Evolutionary conservation across 2,888 invertebrate genomes (phyloP).

Genomic region (Perizoma flavofasciatum): DNA sequence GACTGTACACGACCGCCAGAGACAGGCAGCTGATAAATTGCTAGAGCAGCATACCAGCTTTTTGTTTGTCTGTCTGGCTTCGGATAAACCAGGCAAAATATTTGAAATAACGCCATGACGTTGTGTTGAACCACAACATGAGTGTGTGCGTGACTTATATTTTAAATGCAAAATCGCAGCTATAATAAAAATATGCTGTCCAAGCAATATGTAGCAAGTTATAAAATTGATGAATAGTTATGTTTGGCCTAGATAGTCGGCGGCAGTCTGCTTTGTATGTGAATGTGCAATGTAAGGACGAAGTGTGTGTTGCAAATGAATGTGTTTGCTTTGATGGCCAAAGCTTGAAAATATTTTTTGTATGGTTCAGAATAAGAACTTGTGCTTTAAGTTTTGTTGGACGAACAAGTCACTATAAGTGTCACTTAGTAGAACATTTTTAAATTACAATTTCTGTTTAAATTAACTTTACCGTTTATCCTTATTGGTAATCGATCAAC

Average conservation of each 20-base stretch:
- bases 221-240: too few relatives aligned
- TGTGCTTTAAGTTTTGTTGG: slow-evolving; percentile 56
- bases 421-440: slow-evolving; percentile 54
- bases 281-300: slow-evolving; percentile 1
- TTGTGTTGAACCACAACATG: too few relatives aligned
- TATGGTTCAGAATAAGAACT: slow-evolving; percentile 42
- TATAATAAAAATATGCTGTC: too few relatives aligned
- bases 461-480: slow-evolving; percentile 5
- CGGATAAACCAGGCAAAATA: too few relatives aligned
- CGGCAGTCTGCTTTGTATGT: slow-evolving; percentile 6
- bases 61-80: too few relatives aligned
- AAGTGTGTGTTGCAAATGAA: slow-evolving; percentile 43
- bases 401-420: slow-evolving; percentile 68
- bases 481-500: slow-evolving; percentile 5
- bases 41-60: too few relatives aligned
- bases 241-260: neutral
- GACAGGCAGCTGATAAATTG: too few relatives aligned
- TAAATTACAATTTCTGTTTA: slow-evolving; percentile 3
- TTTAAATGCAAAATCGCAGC: too few relatives aligned
- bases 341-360: slow-evolving; percentile 51
- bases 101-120: too few relatives aligned
- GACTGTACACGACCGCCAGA: too few relatives aligned
- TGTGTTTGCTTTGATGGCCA: slow-evolving; percentile 62
- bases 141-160: too few relatives aligned
- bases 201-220: too few relatives aligned